Conservation (phyloP, 1,140 invertebrate genomes). For the Drosophila kepulauana region DNA sequence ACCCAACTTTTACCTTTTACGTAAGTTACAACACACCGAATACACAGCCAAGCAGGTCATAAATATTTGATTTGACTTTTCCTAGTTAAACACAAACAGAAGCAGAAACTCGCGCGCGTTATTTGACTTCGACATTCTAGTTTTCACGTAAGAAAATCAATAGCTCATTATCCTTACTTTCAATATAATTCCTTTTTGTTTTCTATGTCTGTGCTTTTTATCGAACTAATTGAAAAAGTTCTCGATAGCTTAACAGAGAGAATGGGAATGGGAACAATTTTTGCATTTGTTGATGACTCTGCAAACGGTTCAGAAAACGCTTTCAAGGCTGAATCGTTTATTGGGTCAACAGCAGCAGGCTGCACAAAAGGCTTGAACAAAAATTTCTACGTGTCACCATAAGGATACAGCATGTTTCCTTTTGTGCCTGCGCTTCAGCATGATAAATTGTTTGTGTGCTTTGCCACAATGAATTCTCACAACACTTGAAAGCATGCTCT, state of each 20-base stretch:
- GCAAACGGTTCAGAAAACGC: slow-evolving; percentile 63
- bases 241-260: background rate
- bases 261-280: slow-evolving; percentile 7
- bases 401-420: slow-evolving; percentile 1
- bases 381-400: slow-evolving; percentile 1
- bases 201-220: slow-evolving; percentile 5
- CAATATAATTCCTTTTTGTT: background rate
- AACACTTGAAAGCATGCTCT: background rate
- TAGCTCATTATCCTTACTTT: slow-evolving; percentile 43
- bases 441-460: slow-evolving; percentile 12
- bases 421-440: background rate
- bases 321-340: slow-evolving; percentile 63
- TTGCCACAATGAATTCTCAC: background rate
- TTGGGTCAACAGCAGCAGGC: slow-evolving; percentile 54
- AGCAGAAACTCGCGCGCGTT: background rate
- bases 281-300: slow-evolving; percentile 42
- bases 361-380: slow-evolving; percentile 2
- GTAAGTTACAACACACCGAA: slow-evolving; percentile 23
- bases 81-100: slow-evolving; percentile 10
- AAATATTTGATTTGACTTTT: slow-evolving; percentile 15
- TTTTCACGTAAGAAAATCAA: slow-evolving; percentile 66
- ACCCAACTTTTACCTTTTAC: slow-evolving; percentile 34
- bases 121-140: slow-evolving; percentile 8
- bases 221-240: slow-evolving; percentile 69
- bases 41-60: background rate